Conservation (phyloP, 2,888 invertebrate species). For the Amorpha juglandis region DNA sequence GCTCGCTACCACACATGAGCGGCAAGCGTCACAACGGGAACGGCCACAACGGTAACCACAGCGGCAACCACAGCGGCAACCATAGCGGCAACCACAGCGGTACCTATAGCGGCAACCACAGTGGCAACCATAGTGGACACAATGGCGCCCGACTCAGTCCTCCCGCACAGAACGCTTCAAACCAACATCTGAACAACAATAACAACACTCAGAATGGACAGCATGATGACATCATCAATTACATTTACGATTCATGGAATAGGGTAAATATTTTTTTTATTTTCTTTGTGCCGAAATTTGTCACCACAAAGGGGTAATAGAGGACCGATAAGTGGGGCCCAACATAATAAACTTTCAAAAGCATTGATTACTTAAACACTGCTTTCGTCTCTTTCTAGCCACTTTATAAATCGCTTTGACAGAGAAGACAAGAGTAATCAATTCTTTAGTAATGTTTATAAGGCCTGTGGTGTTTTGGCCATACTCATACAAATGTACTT, state of each 20-base stretch:
- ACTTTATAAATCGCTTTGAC: too few relatives aligned
- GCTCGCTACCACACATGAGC: slow-evolving; percentile 76
- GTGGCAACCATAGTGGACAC: slow-evolving; percentile 41
- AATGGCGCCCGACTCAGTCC: slow-evolving; percentile 68
- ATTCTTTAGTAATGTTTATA: too few relatives aligned
- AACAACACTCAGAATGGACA: slow-evolving; percentile 70
- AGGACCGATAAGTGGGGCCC: too few relatives aligned
- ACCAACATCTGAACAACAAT: slow-evolving; percentile 42
- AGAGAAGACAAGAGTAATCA: too few relatives aligned
- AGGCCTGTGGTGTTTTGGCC: too few relatives aligned
- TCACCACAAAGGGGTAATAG: too few relatives aligned
- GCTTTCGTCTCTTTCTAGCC: too few relatives aligned
- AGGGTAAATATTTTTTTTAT: slow-evolving; percentile 70
- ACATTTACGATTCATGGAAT: slow-evolving; percentile 91
- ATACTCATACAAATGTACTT: too few relatives aligned
- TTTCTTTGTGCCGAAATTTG: too few relatives aligned
- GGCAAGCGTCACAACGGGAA: slow-evolving; percentile 49
- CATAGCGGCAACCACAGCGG: slow-evolving; percentile 46
- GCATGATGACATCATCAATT: slow-evolving; percentile 91
- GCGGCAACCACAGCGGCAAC: slow-evolving; percentile 31
- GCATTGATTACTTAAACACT: too few relatives aligned
- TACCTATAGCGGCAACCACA: slow-evolving; percentile 56
- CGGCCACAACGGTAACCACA: slow-evolving; percentile 61
- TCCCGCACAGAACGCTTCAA: slow-evolving; percentile 59
- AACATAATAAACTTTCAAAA: too few relatives aligned